Percentiles rank a stretch among this genome's conserved stretches.
These are phyloP conservation scores for Larimichthys polyactis DNA, from an alignment of 2,113 vertebrate species.

Conservation along the genomic window DNA sequence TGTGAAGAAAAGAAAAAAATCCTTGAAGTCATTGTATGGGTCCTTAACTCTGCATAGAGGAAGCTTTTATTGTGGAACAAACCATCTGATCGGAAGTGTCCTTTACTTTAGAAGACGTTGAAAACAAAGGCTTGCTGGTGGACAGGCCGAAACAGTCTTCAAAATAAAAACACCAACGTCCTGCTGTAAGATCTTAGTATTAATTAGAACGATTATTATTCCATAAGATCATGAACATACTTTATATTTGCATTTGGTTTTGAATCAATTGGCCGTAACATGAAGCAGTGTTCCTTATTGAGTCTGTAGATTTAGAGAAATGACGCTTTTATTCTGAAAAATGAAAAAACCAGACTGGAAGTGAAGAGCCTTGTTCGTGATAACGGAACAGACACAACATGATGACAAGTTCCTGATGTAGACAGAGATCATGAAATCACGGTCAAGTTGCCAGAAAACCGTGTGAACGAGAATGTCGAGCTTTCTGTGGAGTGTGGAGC, in stretches of 20 bases:
- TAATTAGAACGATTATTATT: not conserved
- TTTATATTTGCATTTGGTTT: not conserved
- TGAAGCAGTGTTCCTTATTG: too few species aligned
- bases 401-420: not conserved
- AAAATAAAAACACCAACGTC: not conserved
- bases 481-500: not conserved
- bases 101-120: too few species aligned
- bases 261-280: not conserved
- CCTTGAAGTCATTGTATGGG: too few species aligned
- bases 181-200: not conserved
- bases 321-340: slow-evolving; percentile 27
- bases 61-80: not conserved
- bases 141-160: not conserved
- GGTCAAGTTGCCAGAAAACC: not conserved
- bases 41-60: too few species aligned
- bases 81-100: not conserved
- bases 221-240: not conserved
- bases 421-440: not conserved
- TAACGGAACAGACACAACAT: not conserved
- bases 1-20: too few species aligned
- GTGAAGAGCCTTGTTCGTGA: not conserved
- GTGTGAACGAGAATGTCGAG: not conserved
- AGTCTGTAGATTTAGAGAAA: too few species aligned
- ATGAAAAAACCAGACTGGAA: not conserved
- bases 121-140: not conserved